Conservation (phyloP, 2,888 invertebrate genomes). For the Machimus atricapillus region DNA sequence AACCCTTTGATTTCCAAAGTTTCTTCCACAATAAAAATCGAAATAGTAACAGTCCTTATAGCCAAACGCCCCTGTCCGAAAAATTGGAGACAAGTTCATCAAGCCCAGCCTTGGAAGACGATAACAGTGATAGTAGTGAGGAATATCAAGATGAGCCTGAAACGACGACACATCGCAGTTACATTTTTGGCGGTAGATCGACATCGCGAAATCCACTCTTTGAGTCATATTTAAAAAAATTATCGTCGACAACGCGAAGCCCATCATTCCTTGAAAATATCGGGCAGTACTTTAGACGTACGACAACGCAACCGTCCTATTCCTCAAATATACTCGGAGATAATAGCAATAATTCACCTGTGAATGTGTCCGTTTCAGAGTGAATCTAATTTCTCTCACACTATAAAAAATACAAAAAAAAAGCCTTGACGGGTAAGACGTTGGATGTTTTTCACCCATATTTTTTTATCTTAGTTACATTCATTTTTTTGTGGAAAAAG, state of each 20-base stretch:
- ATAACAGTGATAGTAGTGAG: conserved; percentile 11
- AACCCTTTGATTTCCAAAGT: conserved; percentile 28
- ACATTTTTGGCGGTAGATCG: conserved; percentile 49
- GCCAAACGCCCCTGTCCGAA: background rate
- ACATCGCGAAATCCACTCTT: conserved; percentile 54
- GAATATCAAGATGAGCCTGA: conserved; percentile 47
- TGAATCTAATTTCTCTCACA: conserved; percentile 1
- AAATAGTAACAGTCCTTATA: conserved; percentile 21
- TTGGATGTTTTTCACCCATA: conserved; percentile 29
- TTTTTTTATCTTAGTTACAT: background rate
- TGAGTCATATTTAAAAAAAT: conserved; percentile 60
- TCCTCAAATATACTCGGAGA: conserved; percentile 64
- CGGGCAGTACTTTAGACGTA: conserved; percentile 50
- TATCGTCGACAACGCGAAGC: conserved; percentile 66
- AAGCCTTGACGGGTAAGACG: conserved; percentile 30
- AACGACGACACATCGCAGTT: conserved; percentile 49
- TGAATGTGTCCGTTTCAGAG: conserved; percentile 48
- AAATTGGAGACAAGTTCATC: conserved; percentile 43
- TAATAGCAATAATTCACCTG: conserved; percentile 58
- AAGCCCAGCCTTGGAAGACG: background rate
- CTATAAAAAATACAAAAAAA: no score
- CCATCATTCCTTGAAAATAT: conserved; percentile 64
- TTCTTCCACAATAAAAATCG: conserved; percentile 9
- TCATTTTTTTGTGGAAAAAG: conserved; percentile 6
- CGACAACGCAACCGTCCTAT: conserved; percentile 56